A percentile compares a stretch with the other conserved stretches of the same genome.
phyloP scores from a whole-genome alignment of 2,113 vertebrate species.

The Raphicerus campestris region DNA sequence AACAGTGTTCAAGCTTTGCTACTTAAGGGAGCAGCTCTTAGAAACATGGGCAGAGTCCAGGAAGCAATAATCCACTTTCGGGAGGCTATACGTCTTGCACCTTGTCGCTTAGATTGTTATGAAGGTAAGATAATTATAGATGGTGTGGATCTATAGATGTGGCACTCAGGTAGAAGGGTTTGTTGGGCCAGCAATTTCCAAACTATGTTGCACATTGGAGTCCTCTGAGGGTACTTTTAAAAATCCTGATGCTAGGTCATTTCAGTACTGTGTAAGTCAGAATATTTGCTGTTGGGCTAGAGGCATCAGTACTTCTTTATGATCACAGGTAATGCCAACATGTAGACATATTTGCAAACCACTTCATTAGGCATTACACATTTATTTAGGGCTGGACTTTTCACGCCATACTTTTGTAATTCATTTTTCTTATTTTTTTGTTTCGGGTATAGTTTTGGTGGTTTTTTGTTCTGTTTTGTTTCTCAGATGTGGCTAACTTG shows the following conservation, averaged over 20 bases:
- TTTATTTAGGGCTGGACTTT: not conserved
- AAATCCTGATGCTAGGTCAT: not conserved
- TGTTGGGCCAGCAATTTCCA: not conserved
- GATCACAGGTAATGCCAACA: not conserved
- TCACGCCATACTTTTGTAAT: not conserved
- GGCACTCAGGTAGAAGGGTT: not conserved
- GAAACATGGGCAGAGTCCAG: conserved; percentile 97
- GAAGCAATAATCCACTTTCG: conserved; percentile 98
- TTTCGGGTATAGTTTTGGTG: not conserved
- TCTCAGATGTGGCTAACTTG: not conserved
- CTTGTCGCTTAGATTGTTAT: conserved; percentile 96
- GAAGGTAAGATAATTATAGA: conserved; percentile 82
- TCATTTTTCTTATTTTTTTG: not conserved
- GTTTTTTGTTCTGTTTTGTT: not conserved
- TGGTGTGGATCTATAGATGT: not conserved
- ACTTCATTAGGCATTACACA: not conserved
- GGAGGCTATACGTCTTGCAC: conserved; percentile 94
- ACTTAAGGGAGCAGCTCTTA: conserved; percentile 94
- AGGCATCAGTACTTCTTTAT: not conserved
- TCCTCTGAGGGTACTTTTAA: not conserved
- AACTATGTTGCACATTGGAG: not conserved
- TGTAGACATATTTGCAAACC: not conserved
- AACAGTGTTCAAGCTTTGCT: conserved; percentile 97
- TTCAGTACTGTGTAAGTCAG: not conserved
- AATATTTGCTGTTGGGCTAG: not conserved